Conservation (phyloP, 1,140 invertebrate genomes). For the Drepana arcuata region DNA sequence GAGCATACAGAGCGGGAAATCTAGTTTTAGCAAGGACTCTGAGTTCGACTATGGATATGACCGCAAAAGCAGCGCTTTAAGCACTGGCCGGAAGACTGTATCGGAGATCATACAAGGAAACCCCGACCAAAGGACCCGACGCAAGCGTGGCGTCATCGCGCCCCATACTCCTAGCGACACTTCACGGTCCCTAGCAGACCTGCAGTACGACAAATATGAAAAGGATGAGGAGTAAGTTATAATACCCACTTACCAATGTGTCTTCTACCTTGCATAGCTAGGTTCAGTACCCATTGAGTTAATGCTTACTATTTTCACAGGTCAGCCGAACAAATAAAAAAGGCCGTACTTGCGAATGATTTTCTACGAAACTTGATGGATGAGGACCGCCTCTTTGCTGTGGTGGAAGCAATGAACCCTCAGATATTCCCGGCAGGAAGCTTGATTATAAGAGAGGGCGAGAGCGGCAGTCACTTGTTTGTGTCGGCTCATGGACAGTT, state of each 20-base stretch:
- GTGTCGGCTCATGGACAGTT: slow-evolving; percentile 89
- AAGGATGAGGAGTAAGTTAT: slow-evolving; percentile 56
- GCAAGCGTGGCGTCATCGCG: slow-evolving; percentile 50
- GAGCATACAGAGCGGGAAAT: slow-evolving; percentile 46
- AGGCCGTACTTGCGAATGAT: slow-evolving; percentile 86
- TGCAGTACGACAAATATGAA: slow-evolving; percentile 57
- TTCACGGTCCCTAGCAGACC: slow-evolving; percentile 29
- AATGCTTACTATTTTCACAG: slow-evolving; percentile 45
- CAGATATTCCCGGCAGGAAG: slow-evolving; percentile 82
- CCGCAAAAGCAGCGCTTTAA: slow-evolving; percentile 43
- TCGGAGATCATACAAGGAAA: slow-evolving; percentile 38
- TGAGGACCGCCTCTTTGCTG: slow-evolving; percentile 82
- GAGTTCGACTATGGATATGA: slow-evolving; percentile 34
- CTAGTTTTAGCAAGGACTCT: slow-evolving; percentile 23
- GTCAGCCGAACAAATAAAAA: slow-evolving; percentile 70
- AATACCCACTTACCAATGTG: too few relatives aligned
- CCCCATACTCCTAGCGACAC: slow-evolving; percentile 38
- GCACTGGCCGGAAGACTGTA: slow-evolving; percentile 41
- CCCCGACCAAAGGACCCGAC: slow-evolving; percentile 29
- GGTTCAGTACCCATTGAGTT: too few relatives aligned
- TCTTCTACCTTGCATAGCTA: too few relatives aligned
- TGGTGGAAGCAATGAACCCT: slow-evolving; percentile 94
- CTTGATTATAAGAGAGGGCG: slow-evolving; percentile 91
- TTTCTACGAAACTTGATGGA: slow-evolving; percentile 94
- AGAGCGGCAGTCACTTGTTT: slow-evolving; percentile 84